Evolutionary conservation across 2,113 vertebrate genomes (phyloP), one percentile per base, ranked within the genome.

Genomic region (Thunnus thynnus): DNA sequence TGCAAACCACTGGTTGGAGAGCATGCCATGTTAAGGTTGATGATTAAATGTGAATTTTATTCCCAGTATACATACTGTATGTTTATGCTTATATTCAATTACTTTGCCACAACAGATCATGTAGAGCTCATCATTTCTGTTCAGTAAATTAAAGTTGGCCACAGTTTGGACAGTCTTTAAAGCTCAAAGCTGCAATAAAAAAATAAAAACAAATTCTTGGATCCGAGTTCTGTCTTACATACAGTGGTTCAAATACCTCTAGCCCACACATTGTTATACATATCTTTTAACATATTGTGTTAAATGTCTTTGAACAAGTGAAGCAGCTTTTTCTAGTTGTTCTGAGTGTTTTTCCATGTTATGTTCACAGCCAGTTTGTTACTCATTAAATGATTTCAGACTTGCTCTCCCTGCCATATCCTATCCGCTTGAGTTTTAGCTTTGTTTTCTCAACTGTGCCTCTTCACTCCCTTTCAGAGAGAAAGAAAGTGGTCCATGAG

Each of bases 311-410:
- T 61, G 12, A 41, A 64, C 14, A 36, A 36, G 2, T 57, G 25
- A 14, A 7, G 1, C 14, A 3, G 11, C 4, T 32, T 67, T n/a
- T 52, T 52, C 2, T 70, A 12, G 10, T 51, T 54, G 4, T 70
- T 27, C 6, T 17, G 70, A 61, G 44, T 62, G 52, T 50, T 65
- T 62, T 78, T 62, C 32, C 75, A 78, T 67, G 22, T 72, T 56
- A 64, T 25, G 27, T 41, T 61, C 51, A 13, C 11, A 60, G 52
- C 52, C 41, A 75, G 57, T 14, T n/a, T 32, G n/a, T 50, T 27
- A 56, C n/a, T 79, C 50, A 56, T 54, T 30, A 56, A 11, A 41
- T 67, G 17, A 54, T 52, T 32, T 50, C 50, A 65, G 22, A 22
- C 30, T 9, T 36, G 36, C 52, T 30, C 63, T 47, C 13, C 2